phyloP scores from a whole-genome alignment of 2,797 vertebrate genomes.

The Astyanax mexicanus region DNA sequence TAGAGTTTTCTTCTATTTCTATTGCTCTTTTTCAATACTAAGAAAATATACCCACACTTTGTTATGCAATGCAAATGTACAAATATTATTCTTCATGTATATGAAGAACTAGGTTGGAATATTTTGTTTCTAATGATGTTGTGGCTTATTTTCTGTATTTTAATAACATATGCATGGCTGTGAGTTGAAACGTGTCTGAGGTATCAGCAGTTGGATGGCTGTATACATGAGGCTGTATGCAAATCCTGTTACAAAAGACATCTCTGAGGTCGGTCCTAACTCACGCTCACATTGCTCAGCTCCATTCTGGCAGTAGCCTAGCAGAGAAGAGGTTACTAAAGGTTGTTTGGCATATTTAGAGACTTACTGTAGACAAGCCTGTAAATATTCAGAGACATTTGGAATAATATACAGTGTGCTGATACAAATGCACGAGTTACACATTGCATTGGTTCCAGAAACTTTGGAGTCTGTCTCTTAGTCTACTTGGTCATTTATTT shows the following conservation, averaged over 20 bases:
- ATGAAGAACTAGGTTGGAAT: neutral
- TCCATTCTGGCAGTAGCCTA: neutral
- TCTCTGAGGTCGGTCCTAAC: neutral
- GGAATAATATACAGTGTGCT: too few relatives aligned
- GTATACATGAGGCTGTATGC: neutral
- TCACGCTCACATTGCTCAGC: neutral
- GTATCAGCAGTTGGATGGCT: neutral
- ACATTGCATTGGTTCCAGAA: too few relatives aligned
- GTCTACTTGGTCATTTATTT: too few relatives aligned
- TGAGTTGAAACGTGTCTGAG: neutral
- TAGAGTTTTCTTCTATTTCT: neutral
- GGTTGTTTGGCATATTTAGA: neutral
- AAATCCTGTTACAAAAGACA: neutral
- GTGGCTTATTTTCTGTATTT: neutral
- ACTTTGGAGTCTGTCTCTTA: too few relatives aligned
- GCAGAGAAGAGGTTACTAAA: neutral
- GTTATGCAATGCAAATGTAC: slow-evolving; percentile 2
- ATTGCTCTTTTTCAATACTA: neutral
- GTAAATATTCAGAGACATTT: neutral
- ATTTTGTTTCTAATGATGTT: neutral
- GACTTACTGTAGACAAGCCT: neutral
- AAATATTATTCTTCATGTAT: neutral
- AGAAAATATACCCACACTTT: neutral
- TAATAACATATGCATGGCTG: neutral
- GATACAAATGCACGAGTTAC: too few relatives aligned